Conservation (phyloP, 2,113 vertebrate species). For the Pogona vitticeps region DNA sequence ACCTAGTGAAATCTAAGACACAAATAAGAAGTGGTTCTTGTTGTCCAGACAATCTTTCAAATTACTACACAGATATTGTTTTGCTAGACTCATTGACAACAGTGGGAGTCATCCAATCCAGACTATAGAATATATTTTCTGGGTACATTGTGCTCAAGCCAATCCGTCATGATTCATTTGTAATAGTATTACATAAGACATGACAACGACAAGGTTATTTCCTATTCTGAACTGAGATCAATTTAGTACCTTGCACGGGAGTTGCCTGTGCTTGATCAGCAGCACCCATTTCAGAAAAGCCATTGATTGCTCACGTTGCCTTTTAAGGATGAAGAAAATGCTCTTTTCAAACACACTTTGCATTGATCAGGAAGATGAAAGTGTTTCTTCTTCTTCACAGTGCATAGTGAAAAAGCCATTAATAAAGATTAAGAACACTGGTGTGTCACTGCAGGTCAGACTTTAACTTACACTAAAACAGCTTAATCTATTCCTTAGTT, state of each 20-base stretch:
- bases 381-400: slow-evolving; percentile 65
- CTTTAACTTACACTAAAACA: slow-evolving; percentile 61
- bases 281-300: slow-evolving; percentile 81
- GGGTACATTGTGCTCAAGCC: background rate
- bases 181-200: slow-evolving; percentile 62
- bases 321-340: slow-evolving; percentile 80
- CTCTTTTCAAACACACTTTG: slow-evolving; percentile 82
- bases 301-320: slow-evolving; percentile 80
- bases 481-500: slow-evolving; percentile 56
- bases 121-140: background rate
- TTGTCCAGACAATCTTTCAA: background rate
- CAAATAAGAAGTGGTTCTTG: background rate
- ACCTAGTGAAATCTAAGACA: background rate
- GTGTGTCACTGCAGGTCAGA: slow-evolving; percentile 43
- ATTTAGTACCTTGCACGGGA: slow-evolving; percentile 77
- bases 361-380: slow-evolving; percentile 81
- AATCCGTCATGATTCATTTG: slow-evolving; percentile 42
- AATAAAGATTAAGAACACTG: slow-evolving; percentile 65
- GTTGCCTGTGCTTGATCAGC: slow-evolving; percentile 80
- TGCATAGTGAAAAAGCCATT: slow-evolving; percentile 64
- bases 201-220: slow-evolving; percentile 67
- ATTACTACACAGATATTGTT: background rate
- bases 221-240: slow-evolving; percentile 76
- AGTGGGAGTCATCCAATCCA: background rate
- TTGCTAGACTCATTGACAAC: background rate